phyloP scores from a whole-genome alignment of 1,140 invertebrate genomes.

The Brachionus rubens region DNA sequence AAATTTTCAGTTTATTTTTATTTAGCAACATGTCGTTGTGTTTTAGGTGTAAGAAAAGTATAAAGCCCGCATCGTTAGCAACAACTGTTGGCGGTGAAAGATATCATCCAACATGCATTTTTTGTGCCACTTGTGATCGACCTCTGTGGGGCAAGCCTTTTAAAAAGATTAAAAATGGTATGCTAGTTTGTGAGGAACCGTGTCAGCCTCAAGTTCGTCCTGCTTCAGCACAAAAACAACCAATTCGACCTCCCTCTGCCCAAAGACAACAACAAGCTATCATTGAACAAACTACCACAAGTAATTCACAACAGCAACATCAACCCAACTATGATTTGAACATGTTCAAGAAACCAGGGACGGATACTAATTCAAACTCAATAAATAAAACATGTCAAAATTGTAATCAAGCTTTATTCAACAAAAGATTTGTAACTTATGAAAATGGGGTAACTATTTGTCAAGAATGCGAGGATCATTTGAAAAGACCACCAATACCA shows the following conservation, averaged over 20 bases:
- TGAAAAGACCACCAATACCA: neutral
- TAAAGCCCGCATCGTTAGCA: constrained; percentile 24
- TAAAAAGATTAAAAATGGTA: constrained; percentile 2
- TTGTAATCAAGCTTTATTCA: neutral
- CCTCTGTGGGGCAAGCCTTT: constrained; percentile 19
- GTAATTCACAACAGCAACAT: too few species aligned
- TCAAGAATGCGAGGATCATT: constrained; percentile 21
- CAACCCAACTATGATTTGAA: neutral
- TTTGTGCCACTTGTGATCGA: neutral
- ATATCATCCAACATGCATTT: constrained; percentile 30
- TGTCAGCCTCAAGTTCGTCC: neutral
- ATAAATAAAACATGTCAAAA: constrained; percentile 1
- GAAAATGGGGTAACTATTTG: constrained; percentile 18
- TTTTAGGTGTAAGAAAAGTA: constrained; percentile 34
- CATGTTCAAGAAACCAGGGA: neutral
- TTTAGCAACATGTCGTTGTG: constrained; percentile 13
- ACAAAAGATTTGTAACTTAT: constrained; percentile 18
- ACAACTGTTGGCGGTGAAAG: constrained; percentile 23
- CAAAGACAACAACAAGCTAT: neutral
- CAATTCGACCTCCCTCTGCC: neutral
- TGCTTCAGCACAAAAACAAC: neutral
- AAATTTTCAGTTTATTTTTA: neutral
- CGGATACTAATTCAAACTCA: neutral
- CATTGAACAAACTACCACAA: neutral
- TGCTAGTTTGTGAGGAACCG: constrained; percentile 2